Percentiles rank a stretch among this genome's conserved stretches.
These are phyloP conservation scores for Cynocephalus volans DNA, from an alignment of 2,113 vertebrate genomes.

Conservation along the genomic window DNA sequence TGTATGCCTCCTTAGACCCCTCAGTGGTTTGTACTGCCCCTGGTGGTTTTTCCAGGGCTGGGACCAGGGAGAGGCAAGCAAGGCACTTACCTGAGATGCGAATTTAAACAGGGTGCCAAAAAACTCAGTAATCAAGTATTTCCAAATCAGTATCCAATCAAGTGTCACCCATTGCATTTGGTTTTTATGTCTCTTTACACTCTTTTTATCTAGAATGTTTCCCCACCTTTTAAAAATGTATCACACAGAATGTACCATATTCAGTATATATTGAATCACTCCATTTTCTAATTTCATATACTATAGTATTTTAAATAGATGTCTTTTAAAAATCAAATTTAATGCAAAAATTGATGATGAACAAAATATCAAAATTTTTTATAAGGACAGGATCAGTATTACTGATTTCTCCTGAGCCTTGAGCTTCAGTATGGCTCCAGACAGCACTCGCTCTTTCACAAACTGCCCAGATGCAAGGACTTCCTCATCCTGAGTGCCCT, in stretches of 20 bases:
- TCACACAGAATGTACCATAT: background rate
- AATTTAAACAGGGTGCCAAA: background rate
- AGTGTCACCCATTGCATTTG: background rate
- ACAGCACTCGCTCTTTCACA: background rate
- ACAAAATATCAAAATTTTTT: background rate
- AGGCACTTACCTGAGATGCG: background rate
- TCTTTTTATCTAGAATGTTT: background rate
- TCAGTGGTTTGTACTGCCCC: background rate
- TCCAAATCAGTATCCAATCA: background rate
- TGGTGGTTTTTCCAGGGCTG: background rate
- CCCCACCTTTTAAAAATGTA: background rate
- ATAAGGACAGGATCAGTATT: background rate
- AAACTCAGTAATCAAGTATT: background rate
- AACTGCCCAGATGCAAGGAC: background rate
- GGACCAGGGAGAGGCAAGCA: background rate
- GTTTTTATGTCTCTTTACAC: background rate
- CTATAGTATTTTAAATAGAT: background rate
- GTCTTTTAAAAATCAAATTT: background rate
- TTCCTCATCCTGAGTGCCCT: too few relatives aligned
- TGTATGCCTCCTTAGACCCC: background rate
- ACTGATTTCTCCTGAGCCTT: background rate
- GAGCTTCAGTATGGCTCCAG: background rate
- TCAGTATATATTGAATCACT: background rate
- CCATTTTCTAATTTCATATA: background rate
- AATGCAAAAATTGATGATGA: background rate